Conservation (phyloP, 1,140 invertebrate species). For the Forficula auricularia region DNA sequence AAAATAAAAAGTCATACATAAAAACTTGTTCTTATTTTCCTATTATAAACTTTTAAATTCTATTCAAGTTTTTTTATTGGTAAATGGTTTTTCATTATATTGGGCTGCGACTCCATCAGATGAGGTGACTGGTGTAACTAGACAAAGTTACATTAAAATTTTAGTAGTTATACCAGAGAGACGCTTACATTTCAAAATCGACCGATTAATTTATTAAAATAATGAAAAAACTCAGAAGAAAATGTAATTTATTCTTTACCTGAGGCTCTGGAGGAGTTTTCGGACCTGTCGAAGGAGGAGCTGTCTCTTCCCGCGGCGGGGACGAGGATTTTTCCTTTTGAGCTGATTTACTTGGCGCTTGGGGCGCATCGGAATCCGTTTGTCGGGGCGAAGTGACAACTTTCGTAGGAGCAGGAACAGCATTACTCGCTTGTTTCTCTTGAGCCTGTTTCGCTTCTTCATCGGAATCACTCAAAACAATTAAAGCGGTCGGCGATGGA, state of each 20-base stretch:
- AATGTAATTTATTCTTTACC: slow-evolving; percentile 2
- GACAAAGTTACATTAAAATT: too few species aligned
- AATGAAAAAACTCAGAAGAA: too few species aligned
- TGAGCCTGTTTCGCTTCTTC: slow-evolving; percentile 29
- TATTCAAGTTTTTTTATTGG: too few species aligned
- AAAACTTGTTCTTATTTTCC: too few species aligned
- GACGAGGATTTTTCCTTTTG: slow-evolving; percentile 11
- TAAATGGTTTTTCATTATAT: too few species aligned
- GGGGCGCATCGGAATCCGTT: slow-evolving; percentile 6
- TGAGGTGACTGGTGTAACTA: too few species aligned
- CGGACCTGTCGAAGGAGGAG: slow-evolving; percentile 30
- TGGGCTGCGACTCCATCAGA: too few species aligned
- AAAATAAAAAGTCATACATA: too few species aligned
- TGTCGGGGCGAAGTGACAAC: neutral
- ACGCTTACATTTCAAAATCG: too few species aligned
- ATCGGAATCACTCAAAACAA: slow-evolving; percentile 64
- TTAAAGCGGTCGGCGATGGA: slow-evolving; percentile 59
- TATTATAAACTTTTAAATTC: too few species aligned
- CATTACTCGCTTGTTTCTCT: slow-evolving; percentile 5
- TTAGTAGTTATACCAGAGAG: too few species aligned
- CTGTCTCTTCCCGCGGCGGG: slow-evolving; percentile 7
- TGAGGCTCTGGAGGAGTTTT: slow-evolving; percentile 58
- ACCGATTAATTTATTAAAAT: too few species aligned
- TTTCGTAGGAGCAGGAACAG: slow-evolving; percentile 1
- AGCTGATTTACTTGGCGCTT: slow-evolving; percentile 5